Evolutionary conservation across 2,113 vertebrate genomes (phyloP), one percentile per base, ranked within the genome.

Genomic region (Brachyhypopomus occidentalis): DNA sequence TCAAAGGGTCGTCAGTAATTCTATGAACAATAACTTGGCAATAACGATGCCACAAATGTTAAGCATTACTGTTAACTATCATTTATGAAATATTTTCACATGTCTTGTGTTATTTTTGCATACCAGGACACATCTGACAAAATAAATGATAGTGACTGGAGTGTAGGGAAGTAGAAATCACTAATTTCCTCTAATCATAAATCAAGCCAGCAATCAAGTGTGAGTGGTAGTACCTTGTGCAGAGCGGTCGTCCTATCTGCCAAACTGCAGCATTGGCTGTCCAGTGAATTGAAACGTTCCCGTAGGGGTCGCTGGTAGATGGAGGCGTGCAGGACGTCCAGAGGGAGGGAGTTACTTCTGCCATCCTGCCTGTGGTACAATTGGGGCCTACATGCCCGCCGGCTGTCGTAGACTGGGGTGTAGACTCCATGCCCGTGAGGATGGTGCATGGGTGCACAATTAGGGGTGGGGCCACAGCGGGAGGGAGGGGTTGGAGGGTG

Each of bases 301-400:
- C 97, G 93, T 82, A 98, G 93, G 0, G 97, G 96, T 0, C 95
- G 94, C 89, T 95, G 94, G 90, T 97, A 98, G 84, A 96, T 94
- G 71, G 96, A 94, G 20, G 97, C 96, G 83, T 97, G 96, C 90
- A 98, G 92, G 85, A 97, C 95, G 84, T 98, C 97, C 74, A 95
- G 96, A 91, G 97, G 97, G 88, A 98, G 94, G 19, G 97, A 98
- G 91, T 97, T 98, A 88, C 97, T 98, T 92, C 97, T 92, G 79
- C 97, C 95, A 34, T 98, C 96, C 84, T 98, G 97, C 78, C 97
- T 92, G 88, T 96, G 96, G 90, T 98, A 98, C 90, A 98, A 93
- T 92, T 96, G 95, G 7, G 97, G 97, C 84, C 97, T 94, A 97
- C 97, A 98, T 82, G 96, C 95, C 87, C 96, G 95, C 88, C 96